Evolutionary conservation across 2,113 vertebrate species (phyloP), one percentile per base, ranked within the genome.

Genomic region (Laterallus jamaicensis): DNA sequence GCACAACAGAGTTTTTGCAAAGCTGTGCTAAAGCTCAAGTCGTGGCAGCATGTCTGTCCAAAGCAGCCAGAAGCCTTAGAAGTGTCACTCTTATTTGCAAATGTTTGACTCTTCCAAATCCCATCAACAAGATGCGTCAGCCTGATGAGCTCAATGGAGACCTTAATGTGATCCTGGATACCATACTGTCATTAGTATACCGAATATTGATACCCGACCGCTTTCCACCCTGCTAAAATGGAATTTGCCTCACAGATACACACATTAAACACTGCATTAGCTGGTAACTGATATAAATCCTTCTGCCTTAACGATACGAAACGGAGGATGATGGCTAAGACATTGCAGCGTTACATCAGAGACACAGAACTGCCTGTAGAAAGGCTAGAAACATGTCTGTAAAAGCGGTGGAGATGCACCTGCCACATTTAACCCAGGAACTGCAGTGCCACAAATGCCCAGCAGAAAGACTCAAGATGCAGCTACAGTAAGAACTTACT

Each of bases 191-290:
- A 66, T 93, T 58, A 83, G 40, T 29, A 44, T 12, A 52, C 3
- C 5, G 44, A 58, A 39, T 88, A 90, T 66, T 82, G 91, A 39
- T 44, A 80, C 8, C 85, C 74, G 85, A 28, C 31, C 0, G 2
- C 59, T 66, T 24, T 28, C 32, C n/a, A 39, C 60, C 50, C 69
- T 1, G 56, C 66, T 88, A 35, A 95, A 96, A 95, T 42, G 82
- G 91, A 94, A 96, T 94, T n/a, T 96, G 92, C 79, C 91, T 96
- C 80, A 89, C 56, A 94, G 87, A 95, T 8, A 92, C 35, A 88
- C 31, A 84, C 75, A 58, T 26, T 66, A 69, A 94, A 63, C 80
- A 86, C 77, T 77, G 44, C 35, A 54, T 78, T 73, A 95, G 82
- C 76, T 11, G 39, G 47, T 24, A 54, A 59, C 37, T 26, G 87